A percentile compares a stretch with the other conserved stretches of the same genome.
These are phyloP conservation scores for Plemyria rubiginata DNA, from an alignment of 2,888 invertebrate genomes.

Conservation along the genomic window DNA sequence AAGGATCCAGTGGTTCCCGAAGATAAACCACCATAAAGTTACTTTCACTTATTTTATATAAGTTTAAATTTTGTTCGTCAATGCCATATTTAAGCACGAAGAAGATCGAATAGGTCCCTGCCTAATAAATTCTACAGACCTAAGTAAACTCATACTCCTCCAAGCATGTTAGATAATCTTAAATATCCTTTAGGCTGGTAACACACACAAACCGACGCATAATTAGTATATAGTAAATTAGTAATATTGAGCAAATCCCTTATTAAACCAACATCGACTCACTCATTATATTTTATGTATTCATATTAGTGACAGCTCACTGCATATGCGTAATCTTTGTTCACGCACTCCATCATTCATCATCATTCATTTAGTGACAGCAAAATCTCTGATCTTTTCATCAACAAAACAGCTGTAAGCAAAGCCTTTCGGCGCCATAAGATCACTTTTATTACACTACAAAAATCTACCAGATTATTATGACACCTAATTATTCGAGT, in stretches of 20 bases:
- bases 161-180: not conserved
- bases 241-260: not conserved
- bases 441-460: conserved; percentile 53
- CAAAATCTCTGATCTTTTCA: conserved; percentile 31
- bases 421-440: conserved; percentile 47
- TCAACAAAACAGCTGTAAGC: conserved; percentile 2
- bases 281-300: conserved; percentile 17
- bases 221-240: conserved; percentile 1
- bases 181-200: not conserved
- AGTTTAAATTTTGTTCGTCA: no score
- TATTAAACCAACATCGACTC: conserved; percentile 7
- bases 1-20: no score
- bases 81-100: no score
- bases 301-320: conserved; percentile 17
- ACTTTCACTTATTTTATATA: no score
- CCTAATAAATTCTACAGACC: not conserved
- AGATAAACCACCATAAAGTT: no score
- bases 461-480: conserved; percentile 44
- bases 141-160: not conserved
- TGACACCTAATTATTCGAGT: conserved; percentile 44
- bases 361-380: conserved; percentile 35
- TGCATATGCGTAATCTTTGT: conserved; percentile 21
- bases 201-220: not conserved
- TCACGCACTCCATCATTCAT: conserved; percentile 20
- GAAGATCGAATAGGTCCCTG: no score